Evolutionary conservation across 1,140 invertebrate genomes (phyloP).

Genomic region (Drosophila azteca): DNA sequence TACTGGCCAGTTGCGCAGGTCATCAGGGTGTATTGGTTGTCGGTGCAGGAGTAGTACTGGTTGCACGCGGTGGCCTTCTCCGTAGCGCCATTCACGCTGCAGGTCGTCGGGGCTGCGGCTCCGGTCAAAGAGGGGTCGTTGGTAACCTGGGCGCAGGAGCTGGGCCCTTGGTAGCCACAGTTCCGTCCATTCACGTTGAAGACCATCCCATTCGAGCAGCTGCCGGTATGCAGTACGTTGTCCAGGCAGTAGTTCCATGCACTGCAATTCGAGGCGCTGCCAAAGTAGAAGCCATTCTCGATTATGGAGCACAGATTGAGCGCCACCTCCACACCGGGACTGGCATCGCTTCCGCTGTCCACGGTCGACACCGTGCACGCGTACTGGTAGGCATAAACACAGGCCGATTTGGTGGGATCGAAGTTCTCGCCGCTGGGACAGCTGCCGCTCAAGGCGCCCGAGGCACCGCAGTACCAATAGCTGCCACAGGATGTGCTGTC

Average conservation of each 20-base stretch:
- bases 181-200: constrained; percentile 29
- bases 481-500: constrained; percentile 33
- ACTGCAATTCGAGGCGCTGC: constrained; percentile 41
- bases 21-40: constrained; percentile 13
- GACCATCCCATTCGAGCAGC: constrained; percentile 9
- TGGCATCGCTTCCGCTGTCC: background rate
- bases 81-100: constrained; percentile 13
- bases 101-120: constrained; percentile 2
- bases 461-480: constrained; percentile 52
- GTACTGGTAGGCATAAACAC: constrained; percentile 34
- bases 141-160: constrained; percentile 54
- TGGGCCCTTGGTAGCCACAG: constrained; percentile 38
- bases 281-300: constrained; percentile 42
- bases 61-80: constrained; percentile 42
- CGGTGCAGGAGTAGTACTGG: constrained; percentile 47
- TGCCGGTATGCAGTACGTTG: constrained; percentile 28
- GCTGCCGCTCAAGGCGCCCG: constrained; percentile 19
- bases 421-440: constrained; percentile 57
- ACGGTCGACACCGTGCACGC: constrained; percentile 11
- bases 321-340: background rate
- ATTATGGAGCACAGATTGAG: constrained; percentile 55
- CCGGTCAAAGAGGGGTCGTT: constrained; percentile 43
- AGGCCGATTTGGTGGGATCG: constrained; percentile 38
- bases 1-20: constrained; percentile 34
- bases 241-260: constrained; percentile 47